These are phyloP conservation scores for Eristalis intricaria DNA, from an alignment of 2,888 invertebrate species.

Conservation along the genomic window DNA sequence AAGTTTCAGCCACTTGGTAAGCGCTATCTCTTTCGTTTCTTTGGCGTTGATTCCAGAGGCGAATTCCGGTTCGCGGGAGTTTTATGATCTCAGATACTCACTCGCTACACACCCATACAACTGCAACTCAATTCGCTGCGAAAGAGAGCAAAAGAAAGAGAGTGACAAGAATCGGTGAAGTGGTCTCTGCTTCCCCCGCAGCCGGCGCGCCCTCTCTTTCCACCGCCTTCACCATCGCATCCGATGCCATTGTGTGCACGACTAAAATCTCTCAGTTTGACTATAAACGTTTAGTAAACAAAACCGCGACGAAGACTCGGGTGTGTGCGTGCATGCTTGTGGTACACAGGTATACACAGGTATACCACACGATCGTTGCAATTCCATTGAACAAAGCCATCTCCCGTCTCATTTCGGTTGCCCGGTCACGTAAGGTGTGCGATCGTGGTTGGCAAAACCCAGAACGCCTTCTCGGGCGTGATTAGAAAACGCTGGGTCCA, in stretches of 20 bases:
- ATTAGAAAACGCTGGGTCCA: slow-evolving; percentile 15
- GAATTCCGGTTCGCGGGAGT: slow-evolving; percentile 65
- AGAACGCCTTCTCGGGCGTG: background rate
- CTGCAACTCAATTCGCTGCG: slow-evolving; percentile 40
- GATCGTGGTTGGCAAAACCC: background rate
- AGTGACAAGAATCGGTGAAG: slow-evolving; percentile 20
- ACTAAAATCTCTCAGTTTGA: slow-evolving; percentile 30
- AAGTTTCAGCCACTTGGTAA: slow-evolving; percentile 13
- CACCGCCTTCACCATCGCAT: background rate
- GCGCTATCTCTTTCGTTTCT: slow-evolving; percentile 51
- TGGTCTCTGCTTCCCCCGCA: slow-evolving; percentile 5
- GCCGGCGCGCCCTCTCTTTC: no score
- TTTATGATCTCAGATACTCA: slow-evolving; percentile 47
- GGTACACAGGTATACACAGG: background rate
- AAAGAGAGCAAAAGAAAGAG: slow-evolving; percentile 17
- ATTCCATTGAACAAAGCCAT: background rate
- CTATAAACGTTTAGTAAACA: slow-evolving; percentile 29
- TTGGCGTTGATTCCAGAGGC: slow-evolving; percentile 46
- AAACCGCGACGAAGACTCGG: slow-evolving; percentile 2
- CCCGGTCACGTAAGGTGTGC: background rate
- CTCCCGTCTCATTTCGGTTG: background rate
- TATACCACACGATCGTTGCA: background rate
- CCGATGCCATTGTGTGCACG: slow-evolving; percentile 2
- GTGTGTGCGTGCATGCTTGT: background rate
- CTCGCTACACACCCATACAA: slow-evolving; percentile 19